These are phyloP conservation scores for Catharus ustulatus DNA, from an alignment of 2,797 vertebrate genomes.

Conservation along the genomic window DNA sequence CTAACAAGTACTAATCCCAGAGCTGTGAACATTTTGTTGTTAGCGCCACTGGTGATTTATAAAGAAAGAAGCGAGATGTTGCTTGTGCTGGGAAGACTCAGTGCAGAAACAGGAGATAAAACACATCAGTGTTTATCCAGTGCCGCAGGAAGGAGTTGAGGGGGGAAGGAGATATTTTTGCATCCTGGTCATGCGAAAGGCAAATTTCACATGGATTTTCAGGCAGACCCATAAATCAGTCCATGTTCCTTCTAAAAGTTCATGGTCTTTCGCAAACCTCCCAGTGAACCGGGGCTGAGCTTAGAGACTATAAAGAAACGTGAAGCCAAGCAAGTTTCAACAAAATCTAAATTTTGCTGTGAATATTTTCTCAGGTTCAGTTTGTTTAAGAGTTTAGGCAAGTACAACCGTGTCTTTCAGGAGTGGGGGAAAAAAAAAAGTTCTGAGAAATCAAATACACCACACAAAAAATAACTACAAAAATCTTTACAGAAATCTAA, in stretches of 20 bases:
- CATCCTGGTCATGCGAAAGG: not conserved
- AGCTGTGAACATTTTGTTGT: not conserved
- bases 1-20: not conserved
- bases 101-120: slow-evolving; percentile 21
- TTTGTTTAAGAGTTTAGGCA: slow-evolving; percentile 29
- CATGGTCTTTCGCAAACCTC: slow-evolving; percentile 63
- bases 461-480: not conserved
- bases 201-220: slow-evolving; percentile 59
- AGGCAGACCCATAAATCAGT: slow-evolving; percentile 57
- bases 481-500: not conserved
- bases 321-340: slow-evolving; percentile 55
- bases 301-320: slow-evolving; percentile 52
- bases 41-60: slow-evolving; percentile 11
- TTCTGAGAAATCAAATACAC: not conserved
- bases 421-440: not conserved
- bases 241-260: slow-evolving; percentile 50
- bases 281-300: slow-evolving; percentile 47
- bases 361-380: slow-evolving; percentile 36
- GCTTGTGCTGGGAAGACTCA: not conserved
- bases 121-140: not conserved
- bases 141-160: not conserved
- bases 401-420: not conserved
- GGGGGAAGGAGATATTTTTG: slow-evolving; percentile 28
- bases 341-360: slow-evolving; percentile 5
- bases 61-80: slow-evolving; percentile 6